Evolutionary conservation across 1,140 invertebrate genomes (phyloP).

Genomic region (Lepidotrigona ventralis): DNA sequence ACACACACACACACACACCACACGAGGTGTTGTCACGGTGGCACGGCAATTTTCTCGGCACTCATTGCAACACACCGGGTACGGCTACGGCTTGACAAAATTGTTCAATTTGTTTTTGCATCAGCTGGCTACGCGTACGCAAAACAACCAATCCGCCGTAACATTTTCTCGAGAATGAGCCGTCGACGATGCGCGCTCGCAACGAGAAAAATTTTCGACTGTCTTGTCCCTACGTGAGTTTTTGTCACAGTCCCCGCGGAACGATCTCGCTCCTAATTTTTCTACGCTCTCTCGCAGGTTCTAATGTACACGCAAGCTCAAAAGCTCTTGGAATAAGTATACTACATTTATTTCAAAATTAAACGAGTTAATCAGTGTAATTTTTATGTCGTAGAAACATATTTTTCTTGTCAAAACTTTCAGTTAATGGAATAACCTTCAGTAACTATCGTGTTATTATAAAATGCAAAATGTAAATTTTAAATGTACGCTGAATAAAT

Average conservation of each 20-base stretch:
- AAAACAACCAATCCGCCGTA: background rate
- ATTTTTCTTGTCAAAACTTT: no score
- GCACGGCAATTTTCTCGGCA: constrained; percentile 46
- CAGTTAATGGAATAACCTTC: no score
- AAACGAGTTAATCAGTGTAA: no score
- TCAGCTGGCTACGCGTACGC: background rate
- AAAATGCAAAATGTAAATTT: no score
- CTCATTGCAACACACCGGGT: constrained; percentile 18
- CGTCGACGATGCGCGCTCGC: background rate
- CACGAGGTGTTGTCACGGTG: background rate
- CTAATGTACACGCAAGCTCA: background rate
- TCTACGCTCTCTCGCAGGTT: background rate
- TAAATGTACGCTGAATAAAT: no score
- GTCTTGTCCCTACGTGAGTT: background rate
- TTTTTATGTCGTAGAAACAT: no score
- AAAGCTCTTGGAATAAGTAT: no score
- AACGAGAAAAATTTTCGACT: background rate
- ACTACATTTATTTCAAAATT: no score
- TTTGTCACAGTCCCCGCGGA: background rate
- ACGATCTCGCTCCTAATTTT: background rate
- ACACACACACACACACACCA: background rate
- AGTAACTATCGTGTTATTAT: no score
- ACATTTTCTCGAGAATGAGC: background rate
- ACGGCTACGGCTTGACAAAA: constrained; percentile 20
- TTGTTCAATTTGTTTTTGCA: constrained; percentile 39